Evolutionary conservation across 2,113 vertebrate species (phyloP).

Genomic region (Leptobrachium ailaonicum): DNA sequence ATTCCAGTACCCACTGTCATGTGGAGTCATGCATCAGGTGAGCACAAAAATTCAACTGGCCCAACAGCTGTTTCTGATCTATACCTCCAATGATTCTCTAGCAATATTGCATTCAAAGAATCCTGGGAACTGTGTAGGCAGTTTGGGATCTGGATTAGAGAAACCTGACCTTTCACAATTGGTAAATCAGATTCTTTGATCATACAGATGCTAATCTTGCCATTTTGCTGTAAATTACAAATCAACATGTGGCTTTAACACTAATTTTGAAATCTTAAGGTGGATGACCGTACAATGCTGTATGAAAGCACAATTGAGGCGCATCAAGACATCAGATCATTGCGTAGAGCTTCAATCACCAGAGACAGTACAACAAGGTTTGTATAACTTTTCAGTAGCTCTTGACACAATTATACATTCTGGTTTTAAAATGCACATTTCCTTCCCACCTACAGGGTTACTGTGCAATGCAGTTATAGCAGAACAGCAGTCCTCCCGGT

Average conservation of each 20-base stretch:
- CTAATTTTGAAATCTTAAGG: slow-evolving; percentile 40
- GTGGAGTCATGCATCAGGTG: slow-evolving; percentile 59
- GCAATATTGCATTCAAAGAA: no score
- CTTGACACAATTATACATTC: no score
- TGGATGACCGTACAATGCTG: slow-evolving; percentile 48
- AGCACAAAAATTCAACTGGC: not conserved
- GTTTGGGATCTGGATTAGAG: no score
- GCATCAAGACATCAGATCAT: slow-evolving; percentile 38
- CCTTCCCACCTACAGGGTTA: slow-evolving; percentile 54
- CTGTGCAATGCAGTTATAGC: slow-evolving; percentile 60
- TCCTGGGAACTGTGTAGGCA: no score
- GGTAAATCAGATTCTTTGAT: no score
- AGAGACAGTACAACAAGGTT: slow-evolving; percentile 64
- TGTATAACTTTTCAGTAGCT: slow-evolving; percentile 17
- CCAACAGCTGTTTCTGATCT: no score
- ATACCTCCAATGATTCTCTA: no score
- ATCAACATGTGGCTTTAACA: no score
- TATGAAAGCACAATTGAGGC: slow-evolving; percentile 66
- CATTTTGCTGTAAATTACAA: no score
- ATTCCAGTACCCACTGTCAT: slow-evolving; percentile 60
- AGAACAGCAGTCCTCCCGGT: slow-evolving; percentile 52
- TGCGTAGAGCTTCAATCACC: slow-evolving; percentile 54
- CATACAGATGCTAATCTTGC: no score
- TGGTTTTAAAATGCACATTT: not conserved
- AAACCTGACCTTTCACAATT: no score